phyloP scores from a whole-genome alignment of 2,113 vertebrate species.

The Neoarius graeffei region DNA sequence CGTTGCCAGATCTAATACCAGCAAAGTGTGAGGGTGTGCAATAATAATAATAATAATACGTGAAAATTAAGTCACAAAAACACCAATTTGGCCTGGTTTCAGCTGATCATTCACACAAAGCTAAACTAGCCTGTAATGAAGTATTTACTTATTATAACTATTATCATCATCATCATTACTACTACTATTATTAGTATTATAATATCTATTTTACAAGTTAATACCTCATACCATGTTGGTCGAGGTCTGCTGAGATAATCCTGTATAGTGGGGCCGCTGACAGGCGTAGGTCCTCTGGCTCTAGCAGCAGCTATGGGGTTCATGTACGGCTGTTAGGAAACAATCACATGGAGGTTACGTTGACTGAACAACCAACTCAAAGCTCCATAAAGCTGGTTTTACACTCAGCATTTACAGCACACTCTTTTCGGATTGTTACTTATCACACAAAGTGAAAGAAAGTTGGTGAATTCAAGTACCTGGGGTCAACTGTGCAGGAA shows the following conservation, averaged over 20 bases:
- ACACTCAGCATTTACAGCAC: background rate
- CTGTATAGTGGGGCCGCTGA: slow-evolving; percentile 90
- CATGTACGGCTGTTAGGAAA: slow-evolving; percentile 85
- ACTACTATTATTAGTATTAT: too few species aligned
- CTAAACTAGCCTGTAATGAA: background rate
- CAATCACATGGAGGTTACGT: background rate
- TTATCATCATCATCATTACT: too few species aligned
- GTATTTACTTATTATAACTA: background rate
- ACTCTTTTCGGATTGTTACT: background rate
- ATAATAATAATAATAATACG: background rate
- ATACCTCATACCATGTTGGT: slow-evolving; percentile 87
- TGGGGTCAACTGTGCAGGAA: too few species aligned
- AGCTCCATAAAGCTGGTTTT: background rate
- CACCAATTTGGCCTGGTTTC: background rate
- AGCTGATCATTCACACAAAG: background rate
- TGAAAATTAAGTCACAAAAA: background rate
- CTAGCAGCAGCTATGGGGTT: slow-evolving; percentile 97
- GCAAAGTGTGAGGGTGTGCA: background rate
- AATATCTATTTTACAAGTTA: background rate
- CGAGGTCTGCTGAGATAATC: slow-evolving; percentile 96
- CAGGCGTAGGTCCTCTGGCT: slow-evolving; percentile 85
- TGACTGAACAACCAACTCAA: background rate
- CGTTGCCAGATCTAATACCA: background rate
- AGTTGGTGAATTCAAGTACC: too few species aligned
- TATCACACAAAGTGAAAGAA: background rate